Base-by-base conservation (phyloP, 2,797 vertebrate genomes). In the Dicrostonyx torquatus region DNA sequence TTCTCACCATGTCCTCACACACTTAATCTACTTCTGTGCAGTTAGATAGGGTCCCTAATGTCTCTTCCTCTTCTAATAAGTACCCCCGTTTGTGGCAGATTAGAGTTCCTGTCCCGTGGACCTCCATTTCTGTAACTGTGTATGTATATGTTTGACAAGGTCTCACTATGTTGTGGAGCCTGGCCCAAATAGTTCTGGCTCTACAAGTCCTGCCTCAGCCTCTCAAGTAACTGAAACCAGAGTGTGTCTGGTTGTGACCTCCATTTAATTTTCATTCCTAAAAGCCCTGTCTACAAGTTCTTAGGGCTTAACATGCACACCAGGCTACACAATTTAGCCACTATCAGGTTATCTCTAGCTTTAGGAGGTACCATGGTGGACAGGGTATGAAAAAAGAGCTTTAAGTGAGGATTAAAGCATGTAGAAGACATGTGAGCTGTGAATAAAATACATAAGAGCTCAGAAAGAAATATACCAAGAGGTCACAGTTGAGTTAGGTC, bases 381-480 rank as follows among this genome's bases (percentile, higher is more conserved):
- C n/a, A 45, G 48, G 14, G 31, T 92, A 78, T 83, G 45, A 84
- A 87, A 85, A 2, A 82, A 29, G 14, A 94, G 37, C 45, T n/a
- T 91, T 20, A 66, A 70, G 5, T 84, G 13, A n/a, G 50, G 34
- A 34, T 87, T 87, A 64, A 89, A 93, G 90, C 22, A 45, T 77
- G 40, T 80, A 55, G 60, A 84, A 60, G 66, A 89, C 37, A 58
- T 4, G 92, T 60, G 70, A 84, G 75, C 70, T 87, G 7, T 48
- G 15, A 82, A 53, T 80, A 76, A 91, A 94, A 45, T 95, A 43
- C 26, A 0, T 11, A 64, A 84, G 12, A 84, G 10, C 73, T 94
- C 43, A 91, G 60, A 90, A 58, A 93, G 83, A 92, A 87, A 58
- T 48, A 93, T 84, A 15, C 85, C 34, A 55, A 90, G 77, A 96